These are phyloP conservation scores for Serranus cabrilla DNA, from an alignment of 2,797 vertebrate genomes.

Conservation along the genomic window DNA sequence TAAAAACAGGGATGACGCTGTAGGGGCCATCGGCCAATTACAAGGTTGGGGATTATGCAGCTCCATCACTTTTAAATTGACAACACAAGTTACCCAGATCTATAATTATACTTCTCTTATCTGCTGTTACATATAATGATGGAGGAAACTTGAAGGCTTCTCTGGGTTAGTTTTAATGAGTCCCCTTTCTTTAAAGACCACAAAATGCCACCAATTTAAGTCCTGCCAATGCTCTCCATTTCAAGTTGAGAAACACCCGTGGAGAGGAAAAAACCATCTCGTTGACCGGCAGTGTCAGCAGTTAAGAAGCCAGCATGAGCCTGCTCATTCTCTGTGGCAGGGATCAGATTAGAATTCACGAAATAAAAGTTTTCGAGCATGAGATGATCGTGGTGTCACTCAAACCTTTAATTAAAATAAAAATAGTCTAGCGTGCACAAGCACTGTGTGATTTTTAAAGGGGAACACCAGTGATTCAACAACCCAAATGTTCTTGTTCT, in stretches of 20 bases:
- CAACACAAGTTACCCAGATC: slow-evolving; percentile 96
- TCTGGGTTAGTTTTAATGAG: slow-evolving; percentile 95
- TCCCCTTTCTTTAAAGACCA: slow-evolving; percentile 92
- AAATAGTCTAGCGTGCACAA: slow-evolving; percentile 58
- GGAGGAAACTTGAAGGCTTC: slow-evolving; percentile 90
- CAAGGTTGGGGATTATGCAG: slow-evolving; percentile 89
- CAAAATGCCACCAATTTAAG: slow-evolving; percentile 99
- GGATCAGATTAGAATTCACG: slow-evolving; percentile 95
- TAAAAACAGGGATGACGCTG: slow-evolving; percentile 89
- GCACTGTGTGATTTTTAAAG: slow-evolving; percentile 42
- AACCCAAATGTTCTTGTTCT: slow-evolving; percentile 19
- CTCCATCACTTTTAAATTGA: slow-evolving; percentile 97
- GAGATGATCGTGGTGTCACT: slow-evolving; percentile 90
- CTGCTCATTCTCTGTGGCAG: slow-evolving; percentile 91
- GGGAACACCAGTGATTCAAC: slow-evolving; percentile 21
- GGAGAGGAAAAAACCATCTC: slow-evolving; percentile 89
- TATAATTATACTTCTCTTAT: slow-evolving; percentile 98
- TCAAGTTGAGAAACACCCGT: slow-evolving; percentile 93
- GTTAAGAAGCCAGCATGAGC: slow-evolving; percentile 94
- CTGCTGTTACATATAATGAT: slow-evolving; percentile 95
- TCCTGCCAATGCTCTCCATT: slow-evolving; percentile 95
- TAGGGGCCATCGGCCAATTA: slow-evolving; percentile 85
- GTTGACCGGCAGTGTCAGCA: slow-evolving; percentile 93
- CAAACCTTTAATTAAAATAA: slow-evolving; percentile 97
- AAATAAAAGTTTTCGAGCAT: slow-evolving; percentile 94